Evolutionary conservation across 1,140 invertebrate species (phyloP).

Genomic region (Megalopta genalis): DNA sequence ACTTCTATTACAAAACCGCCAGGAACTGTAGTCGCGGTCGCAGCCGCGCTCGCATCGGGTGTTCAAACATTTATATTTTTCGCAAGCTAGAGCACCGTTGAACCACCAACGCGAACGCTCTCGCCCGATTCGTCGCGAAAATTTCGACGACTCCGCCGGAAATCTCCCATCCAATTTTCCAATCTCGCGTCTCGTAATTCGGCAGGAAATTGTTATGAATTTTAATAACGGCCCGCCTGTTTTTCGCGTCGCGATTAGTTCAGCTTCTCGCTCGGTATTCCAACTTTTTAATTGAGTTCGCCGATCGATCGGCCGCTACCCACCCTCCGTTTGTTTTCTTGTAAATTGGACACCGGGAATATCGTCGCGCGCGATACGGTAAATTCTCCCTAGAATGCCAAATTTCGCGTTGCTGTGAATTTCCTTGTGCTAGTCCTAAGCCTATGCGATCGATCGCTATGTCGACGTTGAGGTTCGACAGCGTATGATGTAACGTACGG

Average conservation of each 20-base stretch:
- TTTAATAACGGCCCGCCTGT: not conserved
- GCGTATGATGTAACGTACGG: no score
- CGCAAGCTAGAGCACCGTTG: no score
- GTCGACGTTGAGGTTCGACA: no score
- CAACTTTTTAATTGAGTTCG: slow-evolving; percentile 2
- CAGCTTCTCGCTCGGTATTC: not conserved
- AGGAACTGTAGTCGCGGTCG: no score
- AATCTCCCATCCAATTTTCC: not conserved
- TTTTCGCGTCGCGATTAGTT: not conserved
- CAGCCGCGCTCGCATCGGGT: not conserved
- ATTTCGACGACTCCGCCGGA: not conserved
- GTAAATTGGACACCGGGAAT: no score
- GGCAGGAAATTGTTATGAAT: not conserved
- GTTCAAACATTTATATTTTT: not conserved
- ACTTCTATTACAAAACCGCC: not conserved
- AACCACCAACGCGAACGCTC: no score
- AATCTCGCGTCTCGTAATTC: not conserved
- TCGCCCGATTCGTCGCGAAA: not conserved
- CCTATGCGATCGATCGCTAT: no score
- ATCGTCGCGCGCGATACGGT: not conserved
- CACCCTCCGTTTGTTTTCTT: no score
- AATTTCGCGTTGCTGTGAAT: no score
- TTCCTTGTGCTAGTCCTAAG: no score
- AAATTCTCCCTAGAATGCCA: no score
- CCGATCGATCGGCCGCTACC: not conserved